Conservation (phyloP, 2,113 vertebrate species). For the Prinia subflava region DNA sequence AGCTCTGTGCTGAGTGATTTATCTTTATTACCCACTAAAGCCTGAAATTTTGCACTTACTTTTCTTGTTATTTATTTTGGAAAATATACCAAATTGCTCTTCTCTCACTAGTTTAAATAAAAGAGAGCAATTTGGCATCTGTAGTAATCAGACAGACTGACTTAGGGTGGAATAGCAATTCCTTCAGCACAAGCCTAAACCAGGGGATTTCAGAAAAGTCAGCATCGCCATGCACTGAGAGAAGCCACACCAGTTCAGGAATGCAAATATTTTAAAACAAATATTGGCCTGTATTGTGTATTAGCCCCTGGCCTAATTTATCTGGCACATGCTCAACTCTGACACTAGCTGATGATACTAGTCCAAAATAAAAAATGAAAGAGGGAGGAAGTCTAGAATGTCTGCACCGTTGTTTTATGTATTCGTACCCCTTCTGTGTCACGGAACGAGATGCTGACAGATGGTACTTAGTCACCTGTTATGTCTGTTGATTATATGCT, state of each 20-base stretch:
- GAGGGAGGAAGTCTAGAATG: background rate
- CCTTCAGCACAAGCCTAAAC: conserved; percentile 6
- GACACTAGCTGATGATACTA: background rate
- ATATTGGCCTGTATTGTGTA: background rate
- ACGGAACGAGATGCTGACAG: background rate
- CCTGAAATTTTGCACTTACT: background rate
- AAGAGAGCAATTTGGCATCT: background rate
- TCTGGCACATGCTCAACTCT: background rate
- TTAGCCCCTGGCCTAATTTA: background rate
- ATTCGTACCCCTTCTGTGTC: background rate
- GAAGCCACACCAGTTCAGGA: background rate
- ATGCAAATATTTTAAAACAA: background rate
- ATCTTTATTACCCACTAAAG: background rate
- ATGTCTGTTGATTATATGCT: conserved; percentile 2
- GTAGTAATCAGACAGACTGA: background rate
- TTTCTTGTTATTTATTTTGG: background rate
- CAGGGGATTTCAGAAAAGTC: background rate
- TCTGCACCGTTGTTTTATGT: background rate
- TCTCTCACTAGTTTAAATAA: background rate
- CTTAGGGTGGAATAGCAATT: background rate
- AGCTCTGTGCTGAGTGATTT: background rate
- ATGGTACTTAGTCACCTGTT: conserved; percentile 11
- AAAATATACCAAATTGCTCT: background rate
- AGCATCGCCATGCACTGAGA: background rate
- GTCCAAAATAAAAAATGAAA: background rate